These are phyloP conservation scores for Phataginus tetradactyla DNA, from an alignment of 2,797 vertebrate genomes.

Conservation along the genomic window DNA sequence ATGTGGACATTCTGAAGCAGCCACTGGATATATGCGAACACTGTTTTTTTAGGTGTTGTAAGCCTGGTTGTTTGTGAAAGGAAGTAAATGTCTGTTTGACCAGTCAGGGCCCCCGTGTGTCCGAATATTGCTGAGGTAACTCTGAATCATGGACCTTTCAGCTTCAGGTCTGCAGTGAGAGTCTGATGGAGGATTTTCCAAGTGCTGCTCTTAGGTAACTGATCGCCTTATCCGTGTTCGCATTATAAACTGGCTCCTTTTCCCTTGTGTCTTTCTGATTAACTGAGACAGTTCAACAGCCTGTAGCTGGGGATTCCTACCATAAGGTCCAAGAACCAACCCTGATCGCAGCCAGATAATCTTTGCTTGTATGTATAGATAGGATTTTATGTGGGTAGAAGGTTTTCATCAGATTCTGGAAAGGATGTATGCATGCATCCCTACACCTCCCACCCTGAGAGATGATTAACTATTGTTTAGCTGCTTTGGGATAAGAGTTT, in stretches of 20 bases:
- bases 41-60: not conserved
- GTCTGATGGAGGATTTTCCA: not conserved
- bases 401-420: slow-evolving; percentile 24
- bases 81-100: slow-evolving; percentile 32
- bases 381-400: not conserved
- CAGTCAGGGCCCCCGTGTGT: not conserved
- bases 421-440: not conserved
- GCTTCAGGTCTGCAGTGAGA: not conserved
- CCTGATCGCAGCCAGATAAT: not conserved
- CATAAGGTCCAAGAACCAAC: not conserved
- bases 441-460: fast-evolving
- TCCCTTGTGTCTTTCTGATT: not conserved
- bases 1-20: not conserved
- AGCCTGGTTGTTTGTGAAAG: slow-evolving; percentile 37
- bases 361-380: not conserved
- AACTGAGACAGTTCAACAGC: not conserved
- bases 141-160: not conserved
- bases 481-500: not conserved
- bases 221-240: not conserved
- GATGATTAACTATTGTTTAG: not conserved
- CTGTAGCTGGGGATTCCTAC: not conserved
- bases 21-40: not conserved
- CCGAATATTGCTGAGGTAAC: not conserved
- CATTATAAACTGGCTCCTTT: not conserved
- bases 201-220: not conserved